Evolutionary conservation across 2,888 invertebrate species (phyloP), one percentile per base, ranked within the genome.

Genomic region (Andrena marginata): DNA sequence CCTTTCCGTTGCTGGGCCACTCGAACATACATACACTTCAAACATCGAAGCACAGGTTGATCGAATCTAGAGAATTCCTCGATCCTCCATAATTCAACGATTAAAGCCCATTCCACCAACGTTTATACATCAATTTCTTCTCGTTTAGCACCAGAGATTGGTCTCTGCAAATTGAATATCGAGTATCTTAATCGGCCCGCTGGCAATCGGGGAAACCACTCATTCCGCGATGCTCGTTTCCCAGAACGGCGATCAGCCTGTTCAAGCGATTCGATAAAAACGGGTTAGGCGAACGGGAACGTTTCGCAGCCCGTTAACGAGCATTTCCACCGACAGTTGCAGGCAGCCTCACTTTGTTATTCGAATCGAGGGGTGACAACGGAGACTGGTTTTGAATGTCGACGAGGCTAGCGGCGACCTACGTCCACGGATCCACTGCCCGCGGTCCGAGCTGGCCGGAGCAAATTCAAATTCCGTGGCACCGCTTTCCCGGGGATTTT

Each of bases 391-490:
- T 78, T 80, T 65, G 89, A 89, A 89, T 89, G 68, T 65, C 60
- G 78, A 88, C 64, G 70, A 82, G 77, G 23, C 13, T 20, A 42
- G 72, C 54, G 81, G 62, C 74, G 70, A 72, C 71, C 70, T 77
- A 51, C 64, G 26, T n/a, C 51, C 51, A 67, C 56, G 81, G 84
- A 83, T 85, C 84, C 84, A 68, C 75, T 65, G 56, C 51, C 76
- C 76, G 63, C 33, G 63, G 64, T 68, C 64, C 71, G 49, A 49
- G 29, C 60, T 51, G 29, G 59, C 31, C 72, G n/a, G 71, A 88
- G 87, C 86, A 86, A 90, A 93, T 92, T 92, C 91, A 90, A 92
- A 92, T 92, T 89, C 88, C 70, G 67, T 63, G 69, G 74, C 77
- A 65, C 72, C 79, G 84, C 85, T 90, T 90, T 88, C 79, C 78